These are phyloP conservation scores for Todiramphus chloris DNA, from an alignment of 2,113 vertebrate species.

Conservation along the genomic window DNA sequence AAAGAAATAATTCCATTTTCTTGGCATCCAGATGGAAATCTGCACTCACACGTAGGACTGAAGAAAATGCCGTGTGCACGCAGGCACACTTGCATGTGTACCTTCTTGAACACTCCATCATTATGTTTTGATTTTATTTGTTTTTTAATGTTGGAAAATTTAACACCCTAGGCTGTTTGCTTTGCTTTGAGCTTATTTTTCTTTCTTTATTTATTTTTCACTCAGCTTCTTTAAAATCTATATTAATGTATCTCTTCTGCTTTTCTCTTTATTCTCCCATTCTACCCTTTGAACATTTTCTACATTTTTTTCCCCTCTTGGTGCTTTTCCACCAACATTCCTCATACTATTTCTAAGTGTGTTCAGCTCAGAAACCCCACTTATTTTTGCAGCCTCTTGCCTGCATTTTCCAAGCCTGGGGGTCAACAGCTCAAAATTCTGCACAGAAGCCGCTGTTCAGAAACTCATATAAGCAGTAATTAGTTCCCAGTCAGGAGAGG, in stretches of 20 bases:
- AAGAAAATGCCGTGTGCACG: not conserved
- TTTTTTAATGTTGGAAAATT: not conserved
- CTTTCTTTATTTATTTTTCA: not conserved
- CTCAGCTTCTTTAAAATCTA: not conserved
- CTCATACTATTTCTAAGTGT: not conserved
- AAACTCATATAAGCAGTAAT: not conserved
- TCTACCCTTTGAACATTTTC: not conserved
- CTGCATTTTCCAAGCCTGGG: not conserved
- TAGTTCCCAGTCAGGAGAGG: slow-evolving; percentile 12
- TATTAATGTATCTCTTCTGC: not conserved
- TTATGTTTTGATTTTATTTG: not conserved
- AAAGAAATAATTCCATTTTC: not conserved
- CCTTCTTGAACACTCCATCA: not conserved
- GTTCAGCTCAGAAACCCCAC: not conserved
- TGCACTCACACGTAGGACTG: not conserved
- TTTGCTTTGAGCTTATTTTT: not conserved
- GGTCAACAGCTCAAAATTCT: not conserved
- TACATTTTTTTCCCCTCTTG: not conserved
- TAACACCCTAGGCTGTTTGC: not conserved
- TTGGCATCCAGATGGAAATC: not conserved
- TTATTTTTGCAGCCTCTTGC: not conserved
- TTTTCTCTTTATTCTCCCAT: not conserved
- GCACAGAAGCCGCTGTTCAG: not conserved
- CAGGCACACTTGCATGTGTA: rapidly evolving
- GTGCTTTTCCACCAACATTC: not conserved